These are phyloP conservation scores for Nasua narica DNA, from an alignment of 2,797 vertebrate species.

Conservation along the genomic window DNA sequence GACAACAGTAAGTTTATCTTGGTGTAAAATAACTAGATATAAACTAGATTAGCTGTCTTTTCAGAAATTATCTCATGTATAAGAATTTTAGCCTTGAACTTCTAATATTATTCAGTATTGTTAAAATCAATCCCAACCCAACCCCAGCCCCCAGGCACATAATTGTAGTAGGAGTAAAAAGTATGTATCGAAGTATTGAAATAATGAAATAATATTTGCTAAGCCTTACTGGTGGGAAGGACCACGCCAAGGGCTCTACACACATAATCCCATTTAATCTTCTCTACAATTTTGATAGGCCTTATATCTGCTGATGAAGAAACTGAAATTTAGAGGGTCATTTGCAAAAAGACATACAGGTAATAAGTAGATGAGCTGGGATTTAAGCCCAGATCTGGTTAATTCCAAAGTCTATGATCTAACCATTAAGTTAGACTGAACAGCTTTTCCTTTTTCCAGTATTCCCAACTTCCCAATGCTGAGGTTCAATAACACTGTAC, in stretches of 20 bases:
- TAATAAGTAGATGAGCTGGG: conserved; percentile 5
- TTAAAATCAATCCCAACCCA: conserved; percentile 6
- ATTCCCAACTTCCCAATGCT: neutral
- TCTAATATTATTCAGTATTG: neutral
- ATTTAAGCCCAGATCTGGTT: conserved; percentile 13
- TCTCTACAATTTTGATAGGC: conserved; percentile 32
- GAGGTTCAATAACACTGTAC: neutral
- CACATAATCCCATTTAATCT: conserved; percentile 39
- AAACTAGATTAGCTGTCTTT: neutral
- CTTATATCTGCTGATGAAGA: conserved; percentile 37
- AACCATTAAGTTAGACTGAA: neutral
- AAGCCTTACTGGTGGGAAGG: conserved; percentile 3
- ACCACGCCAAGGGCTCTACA: neutral
- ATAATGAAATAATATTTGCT: conserved; percentile 45
- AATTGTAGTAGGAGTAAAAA: conserved; percentile 19
- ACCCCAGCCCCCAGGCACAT: neutral
- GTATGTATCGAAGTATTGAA: conserved; percentile 10
- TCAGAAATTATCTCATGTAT: conserved; percentile 37
- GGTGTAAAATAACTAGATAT: conserved; percentile 9
- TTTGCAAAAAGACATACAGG: neutral
- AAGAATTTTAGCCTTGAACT: conserved; percentile 17
- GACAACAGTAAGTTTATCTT: neutral
- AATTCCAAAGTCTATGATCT: conserved; percentile 22
- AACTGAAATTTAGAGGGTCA: conserved; percentile 42
- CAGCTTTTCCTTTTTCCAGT: neutral